Conservation (phyloP, 2,113 vertebrate species). For the Brachirus orientalis region DNA sequence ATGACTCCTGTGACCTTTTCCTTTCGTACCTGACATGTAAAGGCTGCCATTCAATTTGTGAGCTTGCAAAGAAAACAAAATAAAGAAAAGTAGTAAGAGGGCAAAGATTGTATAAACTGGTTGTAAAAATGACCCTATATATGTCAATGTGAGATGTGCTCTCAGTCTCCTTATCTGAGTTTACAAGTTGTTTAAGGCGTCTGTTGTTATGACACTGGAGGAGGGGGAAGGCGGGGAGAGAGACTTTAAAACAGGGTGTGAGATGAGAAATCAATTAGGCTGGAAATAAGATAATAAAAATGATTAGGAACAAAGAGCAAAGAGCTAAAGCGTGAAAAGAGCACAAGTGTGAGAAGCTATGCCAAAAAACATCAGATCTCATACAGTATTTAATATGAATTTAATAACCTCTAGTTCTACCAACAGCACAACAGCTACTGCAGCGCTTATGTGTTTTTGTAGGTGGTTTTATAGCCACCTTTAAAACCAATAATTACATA, state of each 20-base stretch:
- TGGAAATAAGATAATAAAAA: conserved; percentile 74
- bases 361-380: neutral
- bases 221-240: conserved; percentile 15
- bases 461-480: conserved; percentile 32
- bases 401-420: conserved; percentile 19
- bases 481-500: conserved; percentile 43
- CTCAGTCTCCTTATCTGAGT: conserved; percentile 59
- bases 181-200: conserved; percentile 66
- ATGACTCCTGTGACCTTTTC: conserved; percentile 48
- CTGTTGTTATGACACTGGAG: conserved; percentile 31
- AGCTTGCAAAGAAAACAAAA: conserved; percentile 44
- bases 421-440: conserved; percentile 26
- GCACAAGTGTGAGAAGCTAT: too few relatives aligned
- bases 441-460: conserved; percentile 29
- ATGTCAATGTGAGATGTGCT: conserved; percentile 66
- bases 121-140: conserved; percentile 65
- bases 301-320: conserved; percentile 64
- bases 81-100: conserved; percentile 57
- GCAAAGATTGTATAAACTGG: conserved; percentile 66
- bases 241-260: conserved; percentile 30
- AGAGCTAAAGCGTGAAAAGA: too few relatives aligned
- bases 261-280: conserved; percentile 71
- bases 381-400: conserved; percentile 16
- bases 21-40: conserved; percentile 56
- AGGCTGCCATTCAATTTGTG: conserved; percentile 61